A percentile compares a stretch with the other conserved stretches of the same genome.
phyloP scores from a whole-genome alignment of 2,113 vertebrate genomes.

The Salvelinus sp. region DNA sequence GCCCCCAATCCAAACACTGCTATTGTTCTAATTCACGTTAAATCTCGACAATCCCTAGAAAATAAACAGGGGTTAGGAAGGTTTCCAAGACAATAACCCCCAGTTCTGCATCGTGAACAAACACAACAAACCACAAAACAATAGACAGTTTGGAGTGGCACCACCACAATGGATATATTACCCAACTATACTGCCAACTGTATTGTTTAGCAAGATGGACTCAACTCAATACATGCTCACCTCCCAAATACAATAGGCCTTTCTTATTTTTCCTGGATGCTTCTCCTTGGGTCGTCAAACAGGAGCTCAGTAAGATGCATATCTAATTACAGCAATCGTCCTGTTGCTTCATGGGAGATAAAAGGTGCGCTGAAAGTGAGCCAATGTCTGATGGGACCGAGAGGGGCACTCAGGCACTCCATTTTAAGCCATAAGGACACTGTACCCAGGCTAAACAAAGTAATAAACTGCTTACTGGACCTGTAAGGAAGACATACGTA shows the following conservation, averaged over 20 bases:
- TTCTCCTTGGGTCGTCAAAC: neutral
- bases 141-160: neutral
- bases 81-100: neutral
- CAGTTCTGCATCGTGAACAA: neutral
- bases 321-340: neutral
- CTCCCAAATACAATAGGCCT: neutral
- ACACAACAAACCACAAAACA: neutral
- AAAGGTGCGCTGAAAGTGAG: neutral
- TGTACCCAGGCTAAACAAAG: neutral
- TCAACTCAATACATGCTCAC: neutral
- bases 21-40: neutral
- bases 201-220: neutral
- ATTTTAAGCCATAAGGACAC: neutral
- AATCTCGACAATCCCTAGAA: neutral
- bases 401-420: neutral
- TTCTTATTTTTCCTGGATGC: neutral
- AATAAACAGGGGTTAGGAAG: neutral
- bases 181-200: neutral
- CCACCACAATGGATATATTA: neutral
- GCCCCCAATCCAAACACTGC: neutral
- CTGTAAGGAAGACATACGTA: neutral
- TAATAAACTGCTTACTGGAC: neutral
- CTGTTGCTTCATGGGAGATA: neutral
- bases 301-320: constrained; percentile 4
- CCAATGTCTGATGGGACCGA: neutral